phyloP scores from a whole-genome alignment of 2,888 invertebrate genomes.

The Eugnorisma glareosa region DNA sequence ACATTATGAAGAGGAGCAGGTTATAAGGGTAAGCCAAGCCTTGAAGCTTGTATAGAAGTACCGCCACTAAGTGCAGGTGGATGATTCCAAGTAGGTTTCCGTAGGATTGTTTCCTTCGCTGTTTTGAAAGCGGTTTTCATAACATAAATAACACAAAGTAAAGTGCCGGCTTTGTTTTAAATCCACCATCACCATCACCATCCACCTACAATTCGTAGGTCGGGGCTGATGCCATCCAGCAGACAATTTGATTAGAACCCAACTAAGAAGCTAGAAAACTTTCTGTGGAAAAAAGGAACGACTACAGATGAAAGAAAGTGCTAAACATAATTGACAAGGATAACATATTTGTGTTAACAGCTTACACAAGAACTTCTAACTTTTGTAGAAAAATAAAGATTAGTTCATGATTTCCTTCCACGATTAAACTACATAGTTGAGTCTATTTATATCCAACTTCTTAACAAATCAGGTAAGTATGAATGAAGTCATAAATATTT shows the following conservation, averaged over 20 bases:
- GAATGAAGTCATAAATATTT: conserved; percentile 31
- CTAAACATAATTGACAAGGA: neutral
- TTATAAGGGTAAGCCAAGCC: no score
- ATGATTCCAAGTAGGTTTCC: neutral
- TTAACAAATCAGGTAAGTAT: neutral
- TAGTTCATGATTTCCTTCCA: neutral
- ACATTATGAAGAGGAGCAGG: no score
- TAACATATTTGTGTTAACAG: neutral
- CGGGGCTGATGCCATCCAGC: no score
- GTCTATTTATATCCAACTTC: conserved; percentile 2
- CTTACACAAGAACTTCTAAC: neutral
- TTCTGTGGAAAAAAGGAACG: neutral
- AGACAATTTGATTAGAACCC: neutral
- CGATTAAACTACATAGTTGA: neutral
- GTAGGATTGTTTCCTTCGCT: neutral
- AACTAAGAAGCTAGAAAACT: neutral
- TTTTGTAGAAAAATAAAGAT: neutral
- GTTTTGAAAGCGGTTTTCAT: neutral
- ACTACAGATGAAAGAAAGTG: neutral
- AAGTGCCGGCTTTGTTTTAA: neutral
- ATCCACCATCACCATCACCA: no score
- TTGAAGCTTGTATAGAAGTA: no score
- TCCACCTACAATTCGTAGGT: neutral
- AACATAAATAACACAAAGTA: neutral
- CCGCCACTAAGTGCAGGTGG: no score